Conservation (phyloP, 35 echinoderm and acorn worm species). For the Heliocidaris erythrogramma region DNA sequence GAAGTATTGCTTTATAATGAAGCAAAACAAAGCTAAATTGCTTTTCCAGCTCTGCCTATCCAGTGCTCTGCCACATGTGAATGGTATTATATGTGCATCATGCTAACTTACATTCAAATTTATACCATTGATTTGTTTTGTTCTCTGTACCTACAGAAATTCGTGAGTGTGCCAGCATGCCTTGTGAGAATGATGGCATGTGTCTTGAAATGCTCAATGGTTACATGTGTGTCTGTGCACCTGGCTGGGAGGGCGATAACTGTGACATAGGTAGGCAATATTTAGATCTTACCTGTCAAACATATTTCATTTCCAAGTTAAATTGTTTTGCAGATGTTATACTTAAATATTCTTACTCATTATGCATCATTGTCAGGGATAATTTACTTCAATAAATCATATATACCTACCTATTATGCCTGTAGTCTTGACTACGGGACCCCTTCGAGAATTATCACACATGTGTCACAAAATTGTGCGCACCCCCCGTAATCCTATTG, state of each 20-base stretch:
- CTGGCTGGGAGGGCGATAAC: constrained; percentile 63
- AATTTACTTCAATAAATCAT: too few species aligned
- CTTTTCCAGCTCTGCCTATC: too few species aligned
- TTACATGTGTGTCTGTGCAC: constrained; percentile 67
- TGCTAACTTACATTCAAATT: too few species aligned
- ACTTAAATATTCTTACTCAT: not conserved
- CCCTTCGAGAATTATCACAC: too few species aligned
- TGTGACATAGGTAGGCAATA: constrained; percentile 64
- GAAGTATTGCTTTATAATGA: too few species aligned
- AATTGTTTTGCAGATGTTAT: not conserved
- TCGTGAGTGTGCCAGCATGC: constrained; percentile 61
- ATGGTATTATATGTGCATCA: too few species aligned
- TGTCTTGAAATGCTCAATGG: constrained; percentile 69
- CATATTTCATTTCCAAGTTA: not conserved
- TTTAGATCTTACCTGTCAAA: not conserved
- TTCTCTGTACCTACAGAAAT: constrained; percentile 51
- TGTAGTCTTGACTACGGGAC: too few species aligned
- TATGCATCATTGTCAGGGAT: not conserved
- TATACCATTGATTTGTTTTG: not conserved
- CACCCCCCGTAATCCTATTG: too few species aligned
- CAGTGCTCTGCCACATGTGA: too few species aligned
- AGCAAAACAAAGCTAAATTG: too few species aligned
- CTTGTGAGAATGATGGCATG: constrained; percentile 70
- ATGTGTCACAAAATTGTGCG: too few species aligned
- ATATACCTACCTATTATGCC: too few species aligned